A percentile compares a stretch with the other conserved stretches of the same genome.
phyloP scores from a whole-genome alignment of 2,113 vertebrate genomes.

The Istiophorus platypterus region DNA sequence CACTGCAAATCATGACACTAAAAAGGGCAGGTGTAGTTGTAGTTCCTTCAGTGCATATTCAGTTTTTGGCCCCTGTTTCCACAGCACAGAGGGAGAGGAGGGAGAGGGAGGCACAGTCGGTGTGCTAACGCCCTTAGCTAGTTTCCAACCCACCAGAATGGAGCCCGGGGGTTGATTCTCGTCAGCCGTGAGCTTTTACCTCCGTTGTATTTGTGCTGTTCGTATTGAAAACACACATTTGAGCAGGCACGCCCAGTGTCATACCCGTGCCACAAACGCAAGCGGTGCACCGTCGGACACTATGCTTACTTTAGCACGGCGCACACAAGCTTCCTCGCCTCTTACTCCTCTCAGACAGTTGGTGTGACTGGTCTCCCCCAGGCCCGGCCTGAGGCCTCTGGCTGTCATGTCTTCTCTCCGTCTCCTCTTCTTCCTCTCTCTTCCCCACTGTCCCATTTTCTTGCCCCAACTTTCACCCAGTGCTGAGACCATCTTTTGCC shows the following conservation, averaged over 20 bases:
- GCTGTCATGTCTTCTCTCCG: conserved; percentile 42
- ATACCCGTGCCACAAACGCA: neutral
- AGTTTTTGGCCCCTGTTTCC: neutral
- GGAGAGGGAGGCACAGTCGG: neutral
- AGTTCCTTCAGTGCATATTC: neutral
- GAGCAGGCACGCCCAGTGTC: neutral
- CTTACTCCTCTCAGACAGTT: conserved; percentile 51
- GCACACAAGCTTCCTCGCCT: conserved; percentile 30
- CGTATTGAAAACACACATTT: conserved; percentile 13
- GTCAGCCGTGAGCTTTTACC: conserved; percentile 22
- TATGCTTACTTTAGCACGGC: conserved; percentile 7
- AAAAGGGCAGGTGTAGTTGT: neutral
- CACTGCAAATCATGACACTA: neutral
- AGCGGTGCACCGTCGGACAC: neutral
- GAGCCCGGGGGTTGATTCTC: conserved; percentile 17
- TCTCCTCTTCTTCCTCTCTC: conserved; percentile 14
- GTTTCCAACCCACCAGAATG: conserved; percentile 40
- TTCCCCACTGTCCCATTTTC: conserved; percentile 47
- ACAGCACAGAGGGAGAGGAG: neutral
- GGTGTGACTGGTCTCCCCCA: conserved; percentile 43
- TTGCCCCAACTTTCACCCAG: conserved; percentile 17
- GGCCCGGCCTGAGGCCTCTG: conserved; percentile 49
- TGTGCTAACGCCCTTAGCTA: conserved; percentile 32
- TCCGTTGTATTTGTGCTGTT: conserved; percentile 23
- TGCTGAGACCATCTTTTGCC: conserved; percentile 54